phyloP scores from a whole-genome alignment of 2,888 invertebrate genomes.

The Drosophila borealis region DNA sequence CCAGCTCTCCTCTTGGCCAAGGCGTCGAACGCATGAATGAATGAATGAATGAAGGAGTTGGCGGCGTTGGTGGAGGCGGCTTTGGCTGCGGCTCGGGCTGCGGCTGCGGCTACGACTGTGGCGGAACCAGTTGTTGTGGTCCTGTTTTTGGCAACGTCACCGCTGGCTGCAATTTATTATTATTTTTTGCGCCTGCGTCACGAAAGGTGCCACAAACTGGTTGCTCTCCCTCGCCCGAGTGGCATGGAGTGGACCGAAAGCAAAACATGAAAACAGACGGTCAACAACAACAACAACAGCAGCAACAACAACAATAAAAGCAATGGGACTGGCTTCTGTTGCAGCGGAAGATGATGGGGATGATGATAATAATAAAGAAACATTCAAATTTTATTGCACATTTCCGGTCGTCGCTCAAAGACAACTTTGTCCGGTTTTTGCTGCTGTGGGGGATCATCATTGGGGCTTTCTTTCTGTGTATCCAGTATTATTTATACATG shows the following conservation, averaged over 20 bases:
- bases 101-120: constrained; percentile 24
- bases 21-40: constrained; percentile 67
- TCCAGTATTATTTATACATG: constrained; percentile 41
- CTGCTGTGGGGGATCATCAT: constrained; percentile 38
- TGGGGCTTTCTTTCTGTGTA: constrained; percentile 37
- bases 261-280: constrained; percentile 51
- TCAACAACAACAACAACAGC: constrained; percentile 33
- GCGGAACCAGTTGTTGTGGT: constrained; percentile 60
- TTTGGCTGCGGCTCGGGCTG: constrained; percentile 10
- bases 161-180: constrained; percentile 69
- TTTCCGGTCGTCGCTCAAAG: constrained; percentile 75
- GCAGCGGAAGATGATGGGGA: constrained; percentile 77
- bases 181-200: constrained; percentile 69
- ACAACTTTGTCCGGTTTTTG: constrained; percentile 35
- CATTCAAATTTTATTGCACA: constrained; percentile 83
- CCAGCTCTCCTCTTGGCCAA: constrained; percentile 36
- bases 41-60: constrained; percentile 50
- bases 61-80: constrained; percentile 40
- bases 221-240: constrained; percentile 34
- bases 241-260: constrained; percentile 36
- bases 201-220: constrained; percentile 62
- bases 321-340: constrained; percentile 48
- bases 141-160: constrained; percentile 78
- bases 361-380: constrained; percentile 82
- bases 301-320: constrained; percentile 37